phyloP scores from a whole-genome alignment of 2,797 vertebrate genomes.

The Acropternis orthonyx region DNA sequence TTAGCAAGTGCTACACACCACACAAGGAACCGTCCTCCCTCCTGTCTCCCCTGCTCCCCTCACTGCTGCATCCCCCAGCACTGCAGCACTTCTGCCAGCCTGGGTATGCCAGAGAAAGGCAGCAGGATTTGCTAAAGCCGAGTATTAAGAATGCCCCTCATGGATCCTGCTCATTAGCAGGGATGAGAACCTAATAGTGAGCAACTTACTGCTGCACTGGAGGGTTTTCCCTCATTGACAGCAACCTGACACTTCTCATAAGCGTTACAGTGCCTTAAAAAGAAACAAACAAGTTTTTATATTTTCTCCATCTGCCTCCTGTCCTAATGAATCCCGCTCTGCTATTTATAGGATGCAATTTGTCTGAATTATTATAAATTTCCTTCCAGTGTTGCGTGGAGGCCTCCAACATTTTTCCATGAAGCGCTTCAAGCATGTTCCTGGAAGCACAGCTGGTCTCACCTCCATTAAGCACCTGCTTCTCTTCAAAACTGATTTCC shows the following conservation, averaged over 20 bases:
- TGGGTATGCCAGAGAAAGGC: not conserved
- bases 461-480: conserved; percentile 67
- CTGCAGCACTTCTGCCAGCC: not conserved
- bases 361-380: conserved; percentile 57
- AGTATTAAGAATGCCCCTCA: not conserved
- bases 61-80: not conserved
- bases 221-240: conserved; percentile 15
- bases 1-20: not conserved
- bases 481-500: conserved; percentile 59
- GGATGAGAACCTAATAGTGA: not conserved
- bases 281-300: conserved; percentile 29
- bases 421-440: conserved; percentile 1
- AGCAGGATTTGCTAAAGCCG: not conserved
- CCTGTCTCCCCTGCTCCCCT: not conserved
- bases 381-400: conserved; percentile 37
- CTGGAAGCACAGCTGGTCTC: conserved; percentile 64
- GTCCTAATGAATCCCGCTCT: conserved; percentile 55
- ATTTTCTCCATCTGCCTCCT: conserved; percentile 50
- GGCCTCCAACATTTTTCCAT: not conserved
- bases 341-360: conserved; percentile 58
- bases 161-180: not conserved
- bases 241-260: conserved; percentile 36
- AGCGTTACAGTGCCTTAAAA: not conserved
- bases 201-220: not conserved
- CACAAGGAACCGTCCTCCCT: not conserved